phyloP scores from a whole-genome alignment of 1,140 invertebrate species.

The Eueides isabella region DNA sequence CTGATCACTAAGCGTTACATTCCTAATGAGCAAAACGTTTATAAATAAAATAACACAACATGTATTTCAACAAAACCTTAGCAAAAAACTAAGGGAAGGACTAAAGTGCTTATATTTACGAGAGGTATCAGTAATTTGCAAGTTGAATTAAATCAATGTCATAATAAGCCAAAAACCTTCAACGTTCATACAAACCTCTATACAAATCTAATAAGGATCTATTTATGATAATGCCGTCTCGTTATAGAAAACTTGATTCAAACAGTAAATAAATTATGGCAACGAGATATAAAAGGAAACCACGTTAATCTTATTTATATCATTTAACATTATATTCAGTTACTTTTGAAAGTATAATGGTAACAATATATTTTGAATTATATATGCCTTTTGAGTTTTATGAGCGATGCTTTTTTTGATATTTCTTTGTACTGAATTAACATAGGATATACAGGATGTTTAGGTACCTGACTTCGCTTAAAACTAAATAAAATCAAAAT shows the following conservation, averaged over 20 bases:
- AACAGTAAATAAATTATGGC: conserved; percentile 12
- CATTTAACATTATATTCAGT: background rate
- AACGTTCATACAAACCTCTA: background rate
- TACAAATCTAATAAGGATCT: conserved; percentile 6
- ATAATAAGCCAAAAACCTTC: background rate
- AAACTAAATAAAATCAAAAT: no score
- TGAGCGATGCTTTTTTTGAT: no score
- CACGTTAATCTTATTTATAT: conserved; percentile 1
- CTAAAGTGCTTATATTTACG: background rate
- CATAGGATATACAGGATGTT: no score
- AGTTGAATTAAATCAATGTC: background rate
- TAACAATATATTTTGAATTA: background rate
- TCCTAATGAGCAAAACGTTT: no score
- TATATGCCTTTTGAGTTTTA: no score
- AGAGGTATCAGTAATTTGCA: background rate
- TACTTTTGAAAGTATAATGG: conserved; percentile 2
- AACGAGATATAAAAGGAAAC: background rate
- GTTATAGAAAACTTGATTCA: conserved; percentile 2
- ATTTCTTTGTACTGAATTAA: no score
- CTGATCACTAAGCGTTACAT: no score
- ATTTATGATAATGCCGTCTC: background rate
- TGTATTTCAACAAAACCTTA: no score
- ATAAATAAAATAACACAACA: no score
- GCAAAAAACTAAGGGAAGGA: background rate
- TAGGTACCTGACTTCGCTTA: no score